Percentiles rank a stretch among this genome's conserved stretches.
phyloP scores from a whole-genome alignment of 2,888 invertebrate species.

The Gymnosoma rotundatum region DNA sequence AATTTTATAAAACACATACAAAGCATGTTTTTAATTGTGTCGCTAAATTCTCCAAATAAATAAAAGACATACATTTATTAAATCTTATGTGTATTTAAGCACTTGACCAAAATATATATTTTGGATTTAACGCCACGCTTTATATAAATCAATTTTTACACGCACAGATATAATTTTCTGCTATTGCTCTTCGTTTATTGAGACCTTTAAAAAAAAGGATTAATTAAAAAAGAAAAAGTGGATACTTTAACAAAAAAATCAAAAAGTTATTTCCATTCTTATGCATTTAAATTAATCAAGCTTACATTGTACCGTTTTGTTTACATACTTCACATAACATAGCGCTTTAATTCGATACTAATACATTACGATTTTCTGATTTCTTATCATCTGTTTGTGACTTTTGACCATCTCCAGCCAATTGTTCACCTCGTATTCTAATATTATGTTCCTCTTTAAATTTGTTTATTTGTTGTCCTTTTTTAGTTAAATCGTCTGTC shows the following conservation, averaged over 20 bases:
- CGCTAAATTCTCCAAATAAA: too few species aligned
- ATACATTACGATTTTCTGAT: constrained; percentile 84
- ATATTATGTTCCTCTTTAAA: constrained; percentile 96
- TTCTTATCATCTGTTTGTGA: constrained; percentile 75
- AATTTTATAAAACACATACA: too few species aligned
- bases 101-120: too few species aligned
- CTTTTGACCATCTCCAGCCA: constrained; percentile 77
- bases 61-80: too few species aligned
- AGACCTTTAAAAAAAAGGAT: background rate
- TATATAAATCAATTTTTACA: background rate
- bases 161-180: constrained; percentile 9
- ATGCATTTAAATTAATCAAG: constrained; percentile 9
- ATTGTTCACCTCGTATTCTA: constrained; percentile 88
- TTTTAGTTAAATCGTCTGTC: constrained; percentile 91
- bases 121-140: too few species aligned
- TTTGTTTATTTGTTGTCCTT: constrained; percentile 95
- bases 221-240: constrained; percentile 7
- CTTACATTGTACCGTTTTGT: constrained; percentile 24
- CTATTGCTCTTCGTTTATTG: constrained; percentile 31
- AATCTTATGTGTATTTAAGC: too few species aligned
- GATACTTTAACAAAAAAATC: constrained; percentile 27
- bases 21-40: too few species aligned
- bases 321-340: background rate
- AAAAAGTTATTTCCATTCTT: background rate
- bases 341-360: constrained; percentile 82